phyloP scores from a whole-genome alignment of 2,888 invertebrate species.

The Mechanitis messenoides region DNA sequence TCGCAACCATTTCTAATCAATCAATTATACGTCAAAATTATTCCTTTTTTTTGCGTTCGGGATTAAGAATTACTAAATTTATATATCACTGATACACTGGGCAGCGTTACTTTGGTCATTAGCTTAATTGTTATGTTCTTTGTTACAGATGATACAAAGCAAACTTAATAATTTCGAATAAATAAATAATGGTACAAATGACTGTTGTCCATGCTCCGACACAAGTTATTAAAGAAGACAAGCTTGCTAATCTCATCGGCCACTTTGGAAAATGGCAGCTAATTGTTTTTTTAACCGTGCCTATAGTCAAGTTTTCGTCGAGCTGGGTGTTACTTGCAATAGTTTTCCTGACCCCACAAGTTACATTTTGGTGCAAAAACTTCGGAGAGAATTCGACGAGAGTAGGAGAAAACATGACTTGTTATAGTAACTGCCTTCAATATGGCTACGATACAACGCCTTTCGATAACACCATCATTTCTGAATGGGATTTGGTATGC shows the following conservation, averaged over 20 bases:
- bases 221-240: constrained; percentile 46
- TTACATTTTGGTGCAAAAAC: constrained; percentile 68
- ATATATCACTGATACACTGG: too few relatives aligned
- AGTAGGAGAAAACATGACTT: constrained; percentile 55
- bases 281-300: constrained; percentile 78
- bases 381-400: constrained; percentile 46
- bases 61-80: too few relatives aligned
- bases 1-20: too few relatives aligned
- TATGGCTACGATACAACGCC: constrained; percentile 78
- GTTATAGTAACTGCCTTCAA: constrained; percentile 70
- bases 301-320: constrained; percentile 83
- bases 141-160: too few relatives aligned
- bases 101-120: too few relatives aligned
- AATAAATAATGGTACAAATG: constrained; percentile 49
- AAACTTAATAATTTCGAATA: too few relatives aligned
- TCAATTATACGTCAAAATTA: too few relatives aligned
- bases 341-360: constrained; percentile 82
- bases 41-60: too few relatives aligned
- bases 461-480: constrained; percentile 82
- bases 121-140: too few relatives aligned
- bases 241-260: constrained; percentile 53
- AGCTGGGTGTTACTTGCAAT: constrained; percentile 87
- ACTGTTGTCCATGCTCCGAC: constrained; percentile 35
- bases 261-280: constrained; percentile 83
- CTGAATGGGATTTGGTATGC: constrained; percentile 86